Conservation (phyloP, 1,140 invertebrate species). For the Hestina assimilis region DNA sequence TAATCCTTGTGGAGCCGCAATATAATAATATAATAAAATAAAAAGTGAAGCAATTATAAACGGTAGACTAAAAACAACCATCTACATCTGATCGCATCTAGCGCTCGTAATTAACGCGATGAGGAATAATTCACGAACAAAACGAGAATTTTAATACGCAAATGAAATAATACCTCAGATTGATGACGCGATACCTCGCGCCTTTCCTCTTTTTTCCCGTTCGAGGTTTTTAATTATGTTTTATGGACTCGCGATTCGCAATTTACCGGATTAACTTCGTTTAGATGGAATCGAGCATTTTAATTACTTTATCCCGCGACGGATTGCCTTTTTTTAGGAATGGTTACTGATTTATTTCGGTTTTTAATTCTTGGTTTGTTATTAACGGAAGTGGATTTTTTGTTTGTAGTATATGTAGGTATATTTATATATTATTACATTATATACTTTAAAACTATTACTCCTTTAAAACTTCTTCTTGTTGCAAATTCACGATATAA, state of each 20-base stretch:
- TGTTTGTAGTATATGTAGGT: no score
- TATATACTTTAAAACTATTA: no score
- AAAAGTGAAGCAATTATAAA: neutral
- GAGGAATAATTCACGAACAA: constrained; percentile 70
- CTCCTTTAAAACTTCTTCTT: no score
- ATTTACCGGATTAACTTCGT: constrained; percentile 73
- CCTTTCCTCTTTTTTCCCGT: constrained; percentile 54
- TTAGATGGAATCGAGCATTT: constrained; percentile 52
- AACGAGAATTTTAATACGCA: constrained; percentile 75
- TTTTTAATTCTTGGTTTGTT: no score
- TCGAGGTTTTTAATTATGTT: constrained; percentile 76
- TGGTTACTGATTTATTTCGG: neutral
- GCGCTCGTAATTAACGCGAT: constrained; percentile 66
- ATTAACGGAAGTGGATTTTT: no score
- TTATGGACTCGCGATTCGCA: constrained; percentile 73
- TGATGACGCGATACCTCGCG: constrained; percentile 69
- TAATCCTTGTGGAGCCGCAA: no score
- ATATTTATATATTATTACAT: no score
- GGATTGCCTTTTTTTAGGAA: constrained; percentile 23
- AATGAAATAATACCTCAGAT: constrained; percentile 77
- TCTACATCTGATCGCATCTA: no score
- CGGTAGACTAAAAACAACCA: no score
- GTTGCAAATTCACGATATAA: no score
- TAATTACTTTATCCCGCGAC: constrained; percentile 44
- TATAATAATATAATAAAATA: neutral